Evolutionary conservation across 2,888 invertebrate genomes (phyloP), one percentile per base, ranked within the genome.

Genomic region (Tetrapedia diversipes): DNA sequence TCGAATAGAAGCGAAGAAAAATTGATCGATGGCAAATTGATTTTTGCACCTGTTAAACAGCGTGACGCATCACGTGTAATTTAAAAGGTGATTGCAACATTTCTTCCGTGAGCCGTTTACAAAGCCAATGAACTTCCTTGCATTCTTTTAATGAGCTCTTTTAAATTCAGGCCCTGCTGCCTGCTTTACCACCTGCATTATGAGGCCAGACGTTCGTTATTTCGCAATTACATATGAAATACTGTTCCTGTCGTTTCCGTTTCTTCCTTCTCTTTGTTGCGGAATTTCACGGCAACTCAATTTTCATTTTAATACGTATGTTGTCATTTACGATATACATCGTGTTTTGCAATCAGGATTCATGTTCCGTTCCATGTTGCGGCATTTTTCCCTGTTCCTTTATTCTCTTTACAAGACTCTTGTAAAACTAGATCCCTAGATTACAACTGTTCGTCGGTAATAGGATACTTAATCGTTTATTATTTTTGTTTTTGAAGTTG

Each of bases 81-180:
- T 22, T 34, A 32, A 34, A 34, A 45, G 16, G 4, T 14, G 27
- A 24, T n/a, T n/a, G 32, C 27, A n/a, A 56, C 14, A 54, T 56
- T 27, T 65, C 32, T n/a, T 34, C n/a, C 32, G 7, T 19, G 24
- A 27, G 1, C 32, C 34, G 27, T 54, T 41, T 45, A 45, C 45
- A 24, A 65, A 41, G 56, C 27, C 34, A 65, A 45, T 19, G 56
- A 65, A 65, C 56, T 45, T 45, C 39, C 27, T 65, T 65, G 65
- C 56, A 45, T 56, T 56, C 57, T 45, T 65, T 56, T 65, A 65
- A 65, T 56, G 56, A 65, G 65, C 56, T 45, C 65, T 56, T 65
- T 65, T 65, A 56, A 56, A 65, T 65, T 65, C 65, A 37, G 57
- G 45, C 24, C 32, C 56, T 45, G 65, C n/a, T 27, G 34, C 32